Conservation (phyloP, 2,797 vertebrate species). For the Eutrigla gurnardus region DNA sequence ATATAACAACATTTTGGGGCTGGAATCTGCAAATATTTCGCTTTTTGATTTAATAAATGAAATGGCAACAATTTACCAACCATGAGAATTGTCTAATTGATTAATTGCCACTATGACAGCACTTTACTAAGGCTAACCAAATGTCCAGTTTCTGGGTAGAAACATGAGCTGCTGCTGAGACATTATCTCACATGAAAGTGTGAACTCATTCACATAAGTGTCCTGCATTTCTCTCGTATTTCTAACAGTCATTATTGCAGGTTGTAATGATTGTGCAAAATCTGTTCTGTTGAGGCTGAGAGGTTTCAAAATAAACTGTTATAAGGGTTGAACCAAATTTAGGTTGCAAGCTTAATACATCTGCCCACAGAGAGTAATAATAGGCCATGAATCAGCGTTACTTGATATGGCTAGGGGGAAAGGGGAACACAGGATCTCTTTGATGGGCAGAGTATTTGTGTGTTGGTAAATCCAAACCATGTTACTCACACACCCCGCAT, state of each 20-base stretch:
- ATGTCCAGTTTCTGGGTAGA: not conserved
- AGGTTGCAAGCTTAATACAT: constrained; percentile 21
- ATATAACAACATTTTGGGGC: not conserved
- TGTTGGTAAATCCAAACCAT: constrained; percentile 65
- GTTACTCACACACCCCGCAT: constrained; percentile 71
- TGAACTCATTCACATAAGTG: not conserved
- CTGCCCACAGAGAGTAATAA: constrained; percentile 36
- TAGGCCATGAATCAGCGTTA: constrained; percentile 48
- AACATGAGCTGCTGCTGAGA: not conserved
- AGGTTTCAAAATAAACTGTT: constrained; percentile 10
- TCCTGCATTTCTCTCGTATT: not conserved
- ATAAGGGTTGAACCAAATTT: constrained; percentile 15
- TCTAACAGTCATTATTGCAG: not conserved
- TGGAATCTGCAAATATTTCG: not conserved
- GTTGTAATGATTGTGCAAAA: constrained; percentile 2
- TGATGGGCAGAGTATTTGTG: constrained; percentile 62
- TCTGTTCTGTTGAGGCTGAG: not conserved
- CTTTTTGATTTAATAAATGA: not conserved
- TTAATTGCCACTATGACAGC: not conserved
- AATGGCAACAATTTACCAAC: not conserved
- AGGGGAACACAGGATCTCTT: constrained; percentile 56
- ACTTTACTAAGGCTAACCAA: not conserved
- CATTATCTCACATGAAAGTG: not conserved
- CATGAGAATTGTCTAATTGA: not conserved
- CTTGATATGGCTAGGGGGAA: constrained; percentile 31